Conservation (phyloP, 2,797 vertebrate species). For the Gouania willdenowi region DNA sequence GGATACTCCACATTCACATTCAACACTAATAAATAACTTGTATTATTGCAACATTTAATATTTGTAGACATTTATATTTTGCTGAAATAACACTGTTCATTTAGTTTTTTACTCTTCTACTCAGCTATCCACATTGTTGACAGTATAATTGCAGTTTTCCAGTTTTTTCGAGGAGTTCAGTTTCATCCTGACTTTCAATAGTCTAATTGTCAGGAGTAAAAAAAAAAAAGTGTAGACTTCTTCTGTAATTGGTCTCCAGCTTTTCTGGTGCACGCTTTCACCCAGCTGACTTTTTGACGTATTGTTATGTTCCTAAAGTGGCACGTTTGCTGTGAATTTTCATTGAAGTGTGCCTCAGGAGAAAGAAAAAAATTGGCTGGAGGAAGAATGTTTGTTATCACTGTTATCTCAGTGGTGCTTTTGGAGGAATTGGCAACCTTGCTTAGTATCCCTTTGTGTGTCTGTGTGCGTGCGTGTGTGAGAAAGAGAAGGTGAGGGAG, state of each 20-base stretch:
- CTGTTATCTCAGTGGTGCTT: conserved; percentile 70
- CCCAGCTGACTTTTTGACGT: conserved; percentile 59
- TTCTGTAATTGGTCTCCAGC: conserved; percentile 62
- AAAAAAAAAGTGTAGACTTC: conserved; percentile 50
- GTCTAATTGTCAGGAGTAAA: conserved; percentile 44
- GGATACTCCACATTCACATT: conserved; percentile 30
- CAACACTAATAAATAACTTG: conserved; percentile 19
- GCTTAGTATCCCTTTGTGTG: conserved; percentile 48
- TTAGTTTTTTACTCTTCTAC: conserved; percentile 24
- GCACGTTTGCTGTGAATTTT: conserved; percentile 61
- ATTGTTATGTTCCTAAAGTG: conserved; percentile 69
- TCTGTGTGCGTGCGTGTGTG: neutral
- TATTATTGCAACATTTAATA: conserved; percentile 12
- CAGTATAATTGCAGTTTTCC: conserved; percentile 39
- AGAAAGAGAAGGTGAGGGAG: neutral
- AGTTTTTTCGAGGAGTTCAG: conserved; percentile 31
- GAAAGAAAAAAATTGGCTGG: conserved; percentile 65
- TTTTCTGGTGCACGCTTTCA: conserved; percentile 42
- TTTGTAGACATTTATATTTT: conserved; percentile 2
- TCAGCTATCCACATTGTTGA: conserved; percentile 34
- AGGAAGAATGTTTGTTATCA: conserved; percentile 70
- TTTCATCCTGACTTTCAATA: conserved; percentile 42
- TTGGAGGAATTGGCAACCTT: conserved; percentile 68
- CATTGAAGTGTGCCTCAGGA: conserved; percentile 71
- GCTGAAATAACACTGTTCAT: conserved; percentile 8